Percentiles rank a stretch among this genome's conserved stretches.
These are phyloP conservation scores for Cerastis rubricosa DNA, from an alignment of 2,888 invertebrate genomes.

Conservation along the genomic window DNA sequence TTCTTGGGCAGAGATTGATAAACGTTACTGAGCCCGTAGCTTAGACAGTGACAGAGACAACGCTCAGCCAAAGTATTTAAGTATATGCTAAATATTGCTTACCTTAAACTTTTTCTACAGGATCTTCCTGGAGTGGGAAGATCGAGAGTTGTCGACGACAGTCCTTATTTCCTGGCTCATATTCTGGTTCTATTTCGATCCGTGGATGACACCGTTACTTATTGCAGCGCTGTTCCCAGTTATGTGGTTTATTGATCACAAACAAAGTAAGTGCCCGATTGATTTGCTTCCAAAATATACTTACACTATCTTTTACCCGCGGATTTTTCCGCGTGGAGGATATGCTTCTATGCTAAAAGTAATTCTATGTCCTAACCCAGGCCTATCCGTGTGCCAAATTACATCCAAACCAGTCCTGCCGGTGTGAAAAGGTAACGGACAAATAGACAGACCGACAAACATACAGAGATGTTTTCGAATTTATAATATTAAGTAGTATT, in stretches of 20 bases:
- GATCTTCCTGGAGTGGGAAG: slow-evolving; percentile 85
- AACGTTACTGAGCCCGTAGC: too few species aligned
- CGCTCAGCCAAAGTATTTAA: background rate
- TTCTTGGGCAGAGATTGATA: too few species aligned
- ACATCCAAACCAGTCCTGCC: too few species aligned
- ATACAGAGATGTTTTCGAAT: too few species aligned
- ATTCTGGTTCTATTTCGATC: slow-evolving; percentile 80
- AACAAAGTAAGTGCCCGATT: slow-evolving; percentile 70
- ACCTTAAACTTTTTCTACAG: slow-evolving; percentile 65
- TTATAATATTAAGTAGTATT: background rate
- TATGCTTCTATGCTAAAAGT: background rate
- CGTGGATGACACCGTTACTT: slow-evolving; percentile 81
- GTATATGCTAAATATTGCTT: background rate
- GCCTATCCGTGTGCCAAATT: background rate
- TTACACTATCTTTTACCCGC: background rate
- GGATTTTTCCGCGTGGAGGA: background rate
- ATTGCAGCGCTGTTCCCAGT: slow-evolving; percentile 77
- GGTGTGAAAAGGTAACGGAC: too few species aligned
- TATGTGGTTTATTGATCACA: slow-evolving; percentile 74
- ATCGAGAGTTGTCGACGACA: slow-evolving; percentile 75
- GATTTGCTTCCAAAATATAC: background rate
- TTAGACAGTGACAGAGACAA: background rate
- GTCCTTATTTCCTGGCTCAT: slow-evolving; percentile 77
- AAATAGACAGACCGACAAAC: too few species aligned
- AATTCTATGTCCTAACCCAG: background rate